Percentiles rank a stretch among this genome's conserved stretches.
phyloP scores from a whole-genome alignment of 2,113 vertebrate species.

The Nothobranchius kuhntae region DNA sequence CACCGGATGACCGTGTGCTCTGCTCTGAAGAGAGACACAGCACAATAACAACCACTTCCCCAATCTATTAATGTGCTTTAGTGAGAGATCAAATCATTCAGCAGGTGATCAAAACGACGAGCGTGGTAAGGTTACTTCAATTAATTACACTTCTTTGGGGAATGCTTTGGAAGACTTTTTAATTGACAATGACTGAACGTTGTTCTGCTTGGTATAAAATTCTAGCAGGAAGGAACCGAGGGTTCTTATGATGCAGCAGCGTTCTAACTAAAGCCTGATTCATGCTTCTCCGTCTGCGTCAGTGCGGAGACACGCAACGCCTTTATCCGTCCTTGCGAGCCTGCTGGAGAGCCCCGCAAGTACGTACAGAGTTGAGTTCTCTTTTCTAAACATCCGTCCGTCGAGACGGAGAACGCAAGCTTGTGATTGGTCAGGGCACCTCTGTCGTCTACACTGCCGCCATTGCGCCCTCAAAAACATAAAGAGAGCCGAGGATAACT shows the following conservation, averaged over 20 bases:
- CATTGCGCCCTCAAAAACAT: too few species aligned
- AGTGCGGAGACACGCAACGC: too few species aligned
- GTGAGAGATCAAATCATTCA: constrained; percentile 25
- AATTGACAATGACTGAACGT: constrained; percentile 10
- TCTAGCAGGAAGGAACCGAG: background rate
- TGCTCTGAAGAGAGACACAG: constrained; percentile 19
- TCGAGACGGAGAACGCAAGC: too few species aligned
- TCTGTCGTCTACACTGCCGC: too few species aligned
- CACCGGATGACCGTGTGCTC: constrained; percentile 2
- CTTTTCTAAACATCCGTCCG: too few species aligned
- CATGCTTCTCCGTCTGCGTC: too few species aligned
- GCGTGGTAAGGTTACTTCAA: constrained; percentile 33
- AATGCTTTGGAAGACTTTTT: constrained; percentile 9
- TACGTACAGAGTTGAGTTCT: too few species aligned
- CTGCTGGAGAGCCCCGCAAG: too few species aligned
- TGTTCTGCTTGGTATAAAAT: background rate
- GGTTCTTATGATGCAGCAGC: background rate
- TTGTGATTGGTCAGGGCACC: too few species aligned
- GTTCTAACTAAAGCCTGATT: background rate
- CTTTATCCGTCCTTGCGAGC: too few species aligned
- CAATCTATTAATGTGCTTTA: constrained; percentile 17
- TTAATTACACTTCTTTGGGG: constrained; percentile 37
- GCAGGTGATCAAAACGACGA: constrained; percentile 31
- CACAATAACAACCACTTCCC: constrained; percentile 30
- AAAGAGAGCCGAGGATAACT: too few species aligned